phyloP scores from a whole-genome alignment of 2,888 invertebrate species.

The Anodontia alba region DNA sequence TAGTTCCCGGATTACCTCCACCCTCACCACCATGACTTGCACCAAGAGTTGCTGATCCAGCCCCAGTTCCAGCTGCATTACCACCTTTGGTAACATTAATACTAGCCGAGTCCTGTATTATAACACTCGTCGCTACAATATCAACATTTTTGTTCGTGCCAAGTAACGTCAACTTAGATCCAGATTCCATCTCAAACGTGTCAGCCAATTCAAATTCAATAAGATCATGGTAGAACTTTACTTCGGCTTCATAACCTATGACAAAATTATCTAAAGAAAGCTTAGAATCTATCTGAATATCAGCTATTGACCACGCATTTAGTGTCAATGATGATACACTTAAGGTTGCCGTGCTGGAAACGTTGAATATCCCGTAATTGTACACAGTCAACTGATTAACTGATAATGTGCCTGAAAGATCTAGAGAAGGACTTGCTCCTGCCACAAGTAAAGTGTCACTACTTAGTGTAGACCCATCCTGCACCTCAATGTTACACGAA shows the following conservation, averaged over 20 bases:
- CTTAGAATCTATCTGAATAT: not conserved
- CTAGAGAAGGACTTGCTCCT: slow-evolving; percentile 52
- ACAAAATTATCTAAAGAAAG: slow-evolving; percentile 19
- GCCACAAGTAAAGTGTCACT: slow-evolving; percentile 50
- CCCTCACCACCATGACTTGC: slow-evolving; percentile 75
- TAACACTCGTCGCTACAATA: slow-evolving; percentile 32
- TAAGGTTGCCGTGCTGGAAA: slow-evolving; percentile 48
- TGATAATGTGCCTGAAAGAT: slow-evolving; percentile 53
- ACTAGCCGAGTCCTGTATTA: slow-evolving; percentile 46
- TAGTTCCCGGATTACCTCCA: slow-evolving; percentile 43
- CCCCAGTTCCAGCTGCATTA: slow-evolving; percentile 45
- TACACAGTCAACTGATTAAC: slow-evolving; percentile 46
- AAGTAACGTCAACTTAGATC: slow-evolving; percentile 25
- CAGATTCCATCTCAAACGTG: slow-evolving; percentile 44
- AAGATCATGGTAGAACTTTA: not conserved
- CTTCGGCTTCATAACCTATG: slow-evolving; percentile 6
- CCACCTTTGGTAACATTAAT: slow-evolving; percentile 55
- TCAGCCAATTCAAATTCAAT: not conserved
- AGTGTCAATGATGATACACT: slow-evolving; percentile 38
- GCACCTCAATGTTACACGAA: slow-evolving; percentile 36
- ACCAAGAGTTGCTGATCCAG: slow-evolving; percentile 45
- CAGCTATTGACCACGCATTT: slow-evolving; percentile 47
- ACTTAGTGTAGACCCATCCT: slow-evolving; percentile 31
- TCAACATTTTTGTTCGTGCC: slow-evolving; percentile 27
- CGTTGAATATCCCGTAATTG: slow-evolving; percentile 49